Evolutionary conservation across 1,140 invertebrate genomes (phyloP), one percentile per base, ranked within the genome.

Genomic region (Drosophila sturtevanti): DNA sequence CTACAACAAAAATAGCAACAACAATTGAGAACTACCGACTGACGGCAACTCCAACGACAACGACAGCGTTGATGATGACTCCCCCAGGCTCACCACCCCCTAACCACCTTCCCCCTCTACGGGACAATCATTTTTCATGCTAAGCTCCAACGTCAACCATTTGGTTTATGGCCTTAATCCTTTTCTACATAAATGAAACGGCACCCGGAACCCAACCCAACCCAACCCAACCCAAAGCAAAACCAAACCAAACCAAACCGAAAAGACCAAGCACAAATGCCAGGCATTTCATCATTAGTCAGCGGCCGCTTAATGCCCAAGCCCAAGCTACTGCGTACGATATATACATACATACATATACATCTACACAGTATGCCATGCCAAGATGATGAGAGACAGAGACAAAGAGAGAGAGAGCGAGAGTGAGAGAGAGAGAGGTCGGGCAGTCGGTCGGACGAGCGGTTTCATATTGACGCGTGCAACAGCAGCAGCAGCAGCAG

Each of bases 161-260:
- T 87, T 89, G 84, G 82, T 87, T 89, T 89, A 87, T 87, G 82
- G 82, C 82, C 84, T 79, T 87, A 89, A 89, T 87, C 82, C 84
- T 87, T 87, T 87, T 87, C 82, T 79, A 89, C 82, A 87, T 87
- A 87, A 87, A 87, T 87, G 84, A 82, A 81, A 79, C 68, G 75
- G 74, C 75, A 24, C 59, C 74, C 44, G 58, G 58, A 27, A 24
- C 55, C 54, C 55, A 37, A 37, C 58, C 62, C 27, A 52, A 35
- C 51, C 21, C 31, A 70, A 68, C 61, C 56, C 72, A 55, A 48
- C 14, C 34, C 37, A 24, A n/a, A 16, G 37, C 63, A 44, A 11
- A 60, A 63, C 65, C 65, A 78, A 64, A 60, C 62, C 62, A 58
- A 60, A 38, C 41, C 41, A 48, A 48, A 48, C 41, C 41, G 41